Evolutionary conservation across 2,888 invertebrate species (phyloP), one percentile per base, ranked within the genome.

Genomic region (Formica aserva): DNA sequence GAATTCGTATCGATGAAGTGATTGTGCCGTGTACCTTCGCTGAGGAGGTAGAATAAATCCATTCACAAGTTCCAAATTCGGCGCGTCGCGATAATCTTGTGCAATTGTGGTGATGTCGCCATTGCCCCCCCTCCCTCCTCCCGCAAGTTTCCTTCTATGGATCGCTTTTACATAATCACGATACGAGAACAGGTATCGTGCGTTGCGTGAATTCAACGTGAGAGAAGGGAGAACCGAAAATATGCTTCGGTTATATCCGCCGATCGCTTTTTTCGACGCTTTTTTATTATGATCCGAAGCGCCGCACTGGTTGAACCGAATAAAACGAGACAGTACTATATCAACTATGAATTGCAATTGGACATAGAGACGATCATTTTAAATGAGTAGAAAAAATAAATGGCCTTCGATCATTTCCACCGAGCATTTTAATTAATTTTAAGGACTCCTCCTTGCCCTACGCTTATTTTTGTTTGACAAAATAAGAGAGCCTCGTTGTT

Each of bases 11-110:
- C 45, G 71, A 71, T 26, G 69, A 45, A 78, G 57, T 9, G 29
- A 55, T 45, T 26, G 32, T 45, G 45, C 60, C 45, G 32, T 13
- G 76, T 35, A 52, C 52, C n/a, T 52, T 65, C 41, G n/a, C 29
- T n/a, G 13, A 55, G 6, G 22, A 26, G 22, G 22, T 60, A 60
- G 13, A 57, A 45, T 71, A 75, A 81, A 82, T 48, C 69, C 82
- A 87, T 87, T 82, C 55, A 80, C 77, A 74, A 82, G 63, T 85
- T 48, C 88, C 88, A 88, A 88, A 88, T 88, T 88, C 83, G 88
- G 87, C 35, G 71, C 80, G 71, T 63, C 77, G 48, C 45, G 26
- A 57, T 35, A 29, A 65, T 63, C 22, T 66, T 65, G 60, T 32
- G 52, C 65, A 83, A 88, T 80, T 67, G 66, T 60, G 67, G 26